phyloP scores from a whole-genome alignment of 2,113 vertebrate genomes.

The Cyanistes caeruleus region DNA sequence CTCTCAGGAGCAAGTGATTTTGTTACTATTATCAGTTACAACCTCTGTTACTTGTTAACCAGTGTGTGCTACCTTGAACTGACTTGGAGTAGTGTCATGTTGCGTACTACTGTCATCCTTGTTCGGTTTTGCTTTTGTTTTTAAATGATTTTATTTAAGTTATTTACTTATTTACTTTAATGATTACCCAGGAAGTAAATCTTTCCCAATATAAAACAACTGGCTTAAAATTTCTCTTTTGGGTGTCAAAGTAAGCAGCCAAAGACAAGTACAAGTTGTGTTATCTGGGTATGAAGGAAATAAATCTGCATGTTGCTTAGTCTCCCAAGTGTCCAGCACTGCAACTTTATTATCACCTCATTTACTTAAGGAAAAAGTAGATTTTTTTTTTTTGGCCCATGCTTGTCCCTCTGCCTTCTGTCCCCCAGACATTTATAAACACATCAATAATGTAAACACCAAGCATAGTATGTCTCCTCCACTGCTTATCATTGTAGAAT shows the following conservation, averaged over 20 bases:
- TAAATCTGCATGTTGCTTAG: background rate
- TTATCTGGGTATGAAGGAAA: background rate
- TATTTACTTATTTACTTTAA: background rate
- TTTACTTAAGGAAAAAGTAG: background rate
- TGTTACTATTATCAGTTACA: slow-evolving; percentile 12
- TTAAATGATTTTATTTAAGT: too few species aligned
- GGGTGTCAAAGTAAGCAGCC: background rate
- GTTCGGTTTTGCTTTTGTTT: background rate
- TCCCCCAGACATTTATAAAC: background rate
- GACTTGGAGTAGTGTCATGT: background rate
- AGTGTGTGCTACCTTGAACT: rapidly evolving
- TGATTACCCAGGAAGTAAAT: background rate
- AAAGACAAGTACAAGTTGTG: background rate
- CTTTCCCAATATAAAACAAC: background rate
- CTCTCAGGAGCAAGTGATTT: background rate
- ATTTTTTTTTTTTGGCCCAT: background rate
- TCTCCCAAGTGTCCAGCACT: background rate
- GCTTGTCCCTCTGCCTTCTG: background rate
- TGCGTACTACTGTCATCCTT: rapidly evolving
- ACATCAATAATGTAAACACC: background rate
- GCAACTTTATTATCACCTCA: background rate
- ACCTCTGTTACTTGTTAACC: slow-evolving; percentile 34
- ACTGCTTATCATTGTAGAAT: background rate
- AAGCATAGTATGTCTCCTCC: background rate
- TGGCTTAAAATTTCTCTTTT: background rate